Conservation (phyloP, 2,888 invertebrate genomes). For the Pachymerium ferrugineum region DNA sequence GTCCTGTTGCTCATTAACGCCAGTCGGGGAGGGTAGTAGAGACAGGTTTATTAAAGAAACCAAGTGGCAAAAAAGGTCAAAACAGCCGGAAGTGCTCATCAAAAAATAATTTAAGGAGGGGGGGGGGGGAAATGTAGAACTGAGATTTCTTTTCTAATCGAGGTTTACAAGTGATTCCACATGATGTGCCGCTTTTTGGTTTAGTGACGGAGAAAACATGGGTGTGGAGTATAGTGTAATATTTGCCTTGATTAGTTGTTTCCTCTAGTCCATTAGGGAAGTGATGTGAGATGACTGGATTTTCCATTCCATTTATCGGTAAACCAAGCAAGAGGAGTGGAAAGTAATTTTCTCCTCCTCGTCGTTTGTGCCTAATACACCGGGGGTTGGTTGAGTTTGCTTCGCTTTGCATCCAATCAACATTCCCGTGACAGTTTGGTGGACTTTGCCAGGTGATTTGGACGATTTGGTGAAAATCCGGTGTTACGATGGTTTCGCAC, state of each 20-base stretch:
- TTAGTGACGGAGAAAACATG: slow-evolving; percentile 23
- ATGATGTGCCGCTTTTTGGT: neutral
- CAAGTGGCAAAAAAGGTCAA: too few species aligned
- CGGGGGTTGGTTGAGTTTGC: neutral
- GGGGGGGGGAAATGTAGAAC: neutral
- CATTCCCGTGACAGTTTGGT: slow-evolving; percentile 19
- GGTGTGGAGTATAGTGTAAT: neutral
- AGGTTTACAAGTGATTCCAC: too few species aligned
- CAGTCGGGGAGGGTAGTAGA: neutral
- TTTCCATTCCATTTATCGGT: slow-evolving; percentile 22
- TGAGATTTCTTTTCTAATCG: neutral
- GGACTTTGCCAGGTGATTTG: slow-evolving; percentile 21
- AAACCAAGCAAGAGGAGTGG: slow-evolving; percentile 27
- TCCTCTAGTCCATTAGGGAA: slow-evolving; percentile 23
- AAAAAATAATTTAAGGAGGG: too few species aligned
- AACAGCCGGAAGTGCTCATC: too few species aligned
- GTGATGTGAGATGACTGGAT: slow-evolving; percentile 23
- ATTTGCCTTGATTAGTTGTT: slow-evolving; percentile 16
- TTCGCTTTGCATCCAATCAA: slow-evolving; percentile 21
- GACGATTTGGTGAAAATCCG: slow-evolving; percentile 1
- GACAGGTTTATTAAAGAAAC: too few species aligned
- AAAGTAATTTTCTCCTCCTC: neutral
- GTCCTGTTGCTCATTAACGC: neutral
- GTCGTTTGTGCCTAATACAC: neutral
- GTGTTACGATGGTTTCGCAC: slow-evolving; percentile 11